Conservation (phyloP, 53 echinoderm and acorn worm genomes). For the Echinometra lucunter region DNA sequence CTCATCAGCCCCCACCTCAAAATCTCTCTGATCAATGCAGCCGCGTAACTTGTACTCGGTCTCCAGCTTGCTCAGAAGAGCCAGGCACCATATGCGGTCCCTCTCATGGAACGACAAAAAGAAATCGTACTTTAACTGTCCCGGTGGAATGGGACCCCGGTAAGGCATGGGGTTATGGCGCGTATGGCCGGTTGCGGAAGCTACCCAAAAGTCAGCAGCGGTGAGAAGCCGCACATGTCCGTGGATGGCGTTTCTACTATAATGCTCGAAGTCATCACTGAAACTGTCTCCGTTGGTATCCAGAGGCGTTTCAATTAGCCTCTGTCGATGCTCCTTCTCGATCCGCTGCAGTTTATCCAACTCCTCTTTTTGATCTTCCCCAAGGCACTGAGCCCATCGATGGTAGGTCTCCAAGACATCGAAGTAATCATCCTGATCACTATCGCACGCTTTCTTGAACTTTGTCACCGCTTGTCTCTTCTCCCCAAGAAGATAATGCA, state of each 20-base stretch:
- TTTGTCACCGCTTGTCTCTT: slow-evolving; percentile 67
- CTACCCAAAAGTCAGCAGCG: slow-evolving; percentile 79
- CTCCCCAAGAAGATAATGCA: slow-evolving; percentile 74
- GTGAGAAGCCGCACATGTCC: slow-evolving; percentile 78
- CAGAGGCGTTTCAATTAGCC: slow-evolving; percentile 63
- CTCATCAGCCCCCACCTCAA: slow-evolving; percentile 63
- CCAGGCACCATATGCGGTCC: slow-evolving; percentile 82
- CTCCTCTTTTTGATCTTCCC: slow-evolving; percentile 48
- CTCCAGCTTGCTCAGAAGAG: slow-evolving; percentile 81
- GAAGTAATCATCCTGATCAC: slow-evolving; percentile 86
- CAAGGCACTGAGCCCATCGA: slow-evolving; percentile 83
- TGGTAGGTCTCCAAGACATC: slow-evolving; percentile 82
- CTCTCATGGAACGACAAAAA: slow-evolving; percentile 75
- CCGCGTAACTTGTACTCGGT: slow-evolving; percentile 68
- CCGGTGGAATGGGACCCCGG: background rate
- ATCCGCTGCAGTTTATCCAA: slow-evolving; percentile 20
- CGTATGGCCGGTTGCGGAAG: slow-evolving; percentile 63
- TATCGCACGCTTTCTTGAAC: slow-evolving; percentile 73
- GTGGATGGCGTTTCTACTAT: slow-evolving; percentile 65
- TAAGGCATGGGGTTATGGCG: slow-evolving; percentile 20
- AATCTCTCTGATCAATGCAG: slow-evolving; percentile 80
- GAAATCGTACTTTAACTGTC: slow-evolving; percentile 75
- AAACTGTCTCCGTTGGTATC: slow-evolving; percentile 77
- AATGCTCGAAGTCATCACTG: slow-evolving; percentile 82
- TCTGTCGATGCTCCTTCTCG: slow-evolving; percentile 54